Base-by-base conservation (phyloP, 2,888 invertebrate species). In the Microdon myrmicae region DNA sequence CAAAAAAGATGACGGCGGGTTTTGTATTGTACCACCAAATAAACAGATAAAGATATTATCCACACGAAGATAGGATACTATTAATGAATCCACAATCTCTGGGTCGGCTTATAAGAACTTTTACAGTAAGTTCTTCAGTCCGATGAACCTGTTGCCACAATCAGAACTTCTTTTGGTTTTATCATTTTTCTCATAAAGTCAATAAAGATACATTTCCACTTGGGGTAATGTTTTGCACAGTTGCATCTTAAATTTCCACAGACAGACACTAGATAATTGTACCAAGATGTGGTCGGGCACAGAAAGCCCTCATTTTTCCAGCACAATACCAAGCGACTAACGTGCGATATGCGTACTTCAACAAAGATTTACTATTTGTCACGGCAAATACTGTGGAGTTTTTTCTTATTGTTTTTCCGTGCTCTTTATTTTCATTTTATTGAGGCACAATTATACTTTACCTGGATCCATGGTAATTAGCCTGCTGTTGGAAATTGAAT, bases 61-160 rank as follows among this genome's bases (percentile, higher is more conserved):
- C n/a, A n/a, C n/a, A n/a, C n/a, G n/a, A n/a, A n/a, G n/a, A n/a
- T n/a, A n/a, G n/a, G n/a, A n/a, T n/a, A n/a, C n/a, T n/a, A n/a
- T n/a, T n/a, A n/a, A n/a, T n/a, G n/a, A n/a, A n/a, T n/a, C n/a
- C n/a, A n/a, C n/a, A n/a, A n/a, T n/a, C n/a, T n/a, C n/a, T n/a
- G n/a, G n/a, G n/a, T n/a, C n/a, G n/a, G n/a, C n/a, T n/a, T n/a
- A n/a, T n/a, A n/a, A n/a, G n/a, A n/a, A n/a, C n/a, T n/a, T n/a
- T n/a, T n/a, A n/a, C n/a, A n/a, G n/a, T n/a, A n/a, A n/a, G n/a
- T n/a, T n/a, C n/a, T n/a, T n/a, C n/a, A n/a, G n/a, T n/a, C 34
- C 45, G 39, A 29, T 29, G 19, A 35, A 60, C 35, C 59, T 60
- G 47, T 60, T 41, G 39, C 41, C 17, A 8, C 10, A 41, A 7